Conservation (phyloP, 2,797 vertebrate genomes). For the Anniella stebbinsi region DNA sequence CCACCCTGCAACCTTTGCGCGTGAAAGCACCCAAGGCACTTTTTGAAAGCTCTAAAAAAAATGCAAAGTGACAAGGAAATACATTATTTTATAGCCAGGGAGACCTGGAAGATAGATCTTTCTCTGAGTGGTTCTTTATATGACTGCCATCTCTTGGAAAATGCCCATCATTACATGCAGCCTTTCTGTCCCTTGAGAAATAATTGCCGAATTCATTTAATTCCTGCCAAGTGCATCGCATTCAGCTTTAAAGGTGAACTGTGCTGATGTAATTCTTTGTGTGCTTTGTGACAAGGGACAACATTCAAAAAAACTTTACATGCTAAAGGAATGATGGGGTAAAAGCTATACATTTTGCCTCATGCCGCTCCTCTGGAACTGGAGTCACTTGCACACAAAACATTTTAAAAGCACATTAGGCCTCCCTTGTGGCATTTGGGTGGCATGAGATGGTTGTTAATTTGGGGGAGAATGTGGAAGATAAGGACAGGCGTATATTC, state of each 20-base stretch:
- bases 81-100: not conserved
- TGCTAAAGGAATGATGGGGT: not conserved
- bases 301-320: not conserved
- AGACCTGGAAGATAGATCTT: conserved; percentile 43
- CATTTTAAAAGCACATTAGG: conserved; percentile 1
- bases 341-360: not conserved
- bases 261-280: conserved; percentile 6
- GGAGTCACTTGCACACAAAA: not conserved
- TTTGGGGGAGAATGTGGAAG: not conserved
- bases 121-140: conserved; percentile 56
- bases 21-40: not conserved
- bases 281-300: not conserved
- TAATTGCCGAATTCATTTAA: conserved; percentile 61
- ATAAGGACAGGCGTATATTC: not conserved
- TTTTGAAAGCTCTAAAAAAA: not conserved
- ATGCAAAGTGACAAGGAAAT: not conserved
- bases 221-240: conserved; percentile 30
- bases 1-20: not conserved
- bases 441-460: not conserved
- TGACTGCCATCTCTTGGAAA: conserved; percentile 68
- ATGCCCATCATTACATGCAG: conserved; percentile 11
- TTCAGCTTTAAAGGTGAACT: conserved; percentile 6
- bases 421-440: not conserved
- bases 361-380: not conserved
- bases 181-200: conserved; percentile 48